Base-by-base conservation (phyloP, 1,140 invertebrate species). In the Notospermus geniculatus region DNA sequence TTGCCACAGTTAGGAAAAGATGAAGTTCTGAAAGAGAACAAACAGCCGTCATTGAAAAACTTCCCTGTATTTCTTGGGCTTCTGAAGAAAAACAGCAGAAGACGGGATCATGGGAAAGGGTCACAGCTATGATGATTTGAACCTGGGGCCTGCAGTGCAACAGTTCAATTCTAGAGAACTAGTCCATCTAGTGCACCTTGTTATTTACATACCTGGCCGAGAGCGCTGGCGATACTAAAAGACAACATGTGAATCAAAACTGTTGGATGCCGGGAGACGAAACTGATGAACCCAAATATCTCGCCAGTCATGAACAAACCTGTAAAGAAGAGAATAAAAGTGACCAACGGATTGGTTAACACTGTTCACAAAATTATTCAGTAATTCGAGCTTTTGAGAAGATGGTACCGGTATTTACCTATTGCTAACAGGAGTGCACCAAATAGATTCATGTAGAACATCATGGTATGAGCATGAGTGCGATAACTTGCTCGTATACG, bases 371-470 rank as follows among this genome's bases (percentile, higher is more conserved):
- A n/a, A n/a, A n/a, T n/a, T n/a, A n/a, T n/a, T n/a, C n/a, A n/a
- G n/a, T n/a, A n/a, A n/a, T n/a, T n/a, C n/a, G n/a, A n/a, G n/a
- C n/a, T n/a, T n/a, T n/a, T n/a, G n/a, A n/a, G n/a, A n/a, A n/a
- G n/a, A n/a, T n/a, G n/a, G n/a, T n/a, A 28, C 17, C 4, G 39
- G 9, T 46, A 62, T 71, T 71, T 63, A 83, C 81, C 83, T 66
- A 84, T 71, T 28, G 86, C 82, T 0, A 92, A 73, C 75, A 86
- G 88, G 0, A 89, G 65, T 23, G 84, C 83, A 25, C 92, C 92
- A 89, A 92, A 99, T 55, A 90, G 81, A 79, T 99, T 99, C 85
- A 97, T 93, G 64, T 89, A 88, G 30, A 91, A 80, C 97, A 99
- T 99, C 93, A 98, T 96, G 70, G 90, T 88, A 58, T 91, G 88